Evolutionary conservation across 2,113 vertebrate genomes (phyloP), one percentile per base, ranked within the genome.

Genomic region (Heliornis fulica): DNA sequence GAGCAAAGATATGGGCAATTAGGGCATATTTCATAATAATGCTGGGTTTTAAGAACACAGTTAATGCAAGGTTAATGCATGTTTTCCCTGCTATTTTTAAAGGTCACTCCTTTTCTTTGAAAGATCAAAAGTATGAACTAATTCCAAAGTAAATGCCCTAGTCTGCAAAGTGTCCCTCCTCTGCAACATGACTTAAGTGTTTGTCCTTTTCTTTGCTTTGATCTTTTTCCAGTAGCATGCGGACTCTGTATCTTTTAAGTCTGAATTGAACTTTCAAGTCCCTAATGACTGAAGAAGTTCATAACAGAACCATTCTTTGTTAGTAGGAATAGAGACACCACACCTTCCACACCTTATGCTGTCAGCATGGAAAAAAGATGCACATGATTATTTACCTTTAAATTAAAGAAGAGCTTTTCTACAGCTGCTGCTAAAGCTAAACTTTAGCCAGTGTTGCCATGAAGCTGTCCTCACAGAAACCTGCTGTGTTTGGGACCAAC

Each of bases 1-100:
- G 36, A 72, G 20, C 26, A 87, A 65, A 81, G 46, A 65, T 48
- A 48, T 12, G n/a, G 63, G 68, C 74, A 96, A 96, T 97, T 95
- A 94, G 59, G 91, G 38, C 32, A 36, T 89, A 92, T 95, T 96
- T 84, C 77, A 38, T 94, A 93, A 88, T 40, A 3, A 75, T 91
- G 94, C 94, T 77, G 81, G 77, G 46, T 83, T 96, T 95, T 91
- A 96, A 92, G 74, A 96, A 95, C 78, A 94, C 54, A 68, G 65
- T 86, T 90, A 85, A 90, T 94, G 51, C 77, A 94, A 96, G 83
- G 76, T 91, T 95, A 96, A 72, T 72, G 48, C 51, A 75, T 53
- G 13, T 80, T 85, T 95, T 93, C 84, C 59, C 75, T 76, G 51
- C 74, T 90, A 84, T 93, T 96, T 97, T 87, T 94, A 97, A 86